Evolutionary conservation across 1,140 invertebrate species (phyloP).

Genomic region (Musca domestica): DNA sequence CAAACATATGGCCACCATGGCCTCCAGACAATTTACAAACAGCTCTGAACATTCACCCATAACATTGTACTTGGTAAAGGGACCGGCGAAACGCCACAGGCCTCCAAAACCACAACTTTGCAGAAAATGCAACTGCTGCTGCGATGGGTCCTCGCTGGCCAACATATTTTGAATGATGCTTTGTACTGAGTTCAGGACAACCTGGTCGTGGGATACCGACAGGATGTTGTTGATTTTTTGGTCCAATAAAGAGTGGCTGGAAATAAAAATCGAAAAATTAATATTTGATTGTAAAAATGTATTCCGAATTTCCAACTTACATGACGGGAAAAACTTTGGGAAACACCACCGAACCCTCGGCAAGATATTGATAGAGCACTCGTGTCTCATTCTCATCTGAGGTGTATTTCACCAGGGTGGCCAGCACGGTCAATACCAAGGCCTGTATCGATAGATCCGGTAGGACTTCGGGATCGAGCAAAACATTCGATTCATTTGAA

Average conservation of each 20-base stretch:
- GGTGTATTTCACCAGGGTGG: conserved; percentile 94
- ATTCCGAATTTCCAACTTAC: no score
- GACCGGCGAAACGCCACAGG: conserved; percentile 94
- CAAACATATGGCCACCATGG: conserved; percentile 96
- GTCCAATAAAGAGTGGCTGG: conserved; percentile 89
- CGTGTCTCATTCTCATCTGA: conserved; percentile 94
- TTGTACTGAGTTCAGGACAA: conserved; percentile 90
- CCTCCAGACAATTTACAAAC: conserved; percentile 95
- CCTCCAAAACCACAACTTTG: conserved; percentile 97
- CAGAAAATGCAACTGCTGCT: conserved; percentile 90
- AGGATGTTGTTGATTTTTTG: conserved; percentile 93
- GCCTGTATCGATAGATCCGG: conserved; percentile 91
- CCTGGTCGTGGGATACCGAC: conserved; percentile 88
- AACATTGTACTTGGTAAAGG: conserved; percentile 92
- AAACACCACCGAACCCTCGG: conserved; percentile 95
- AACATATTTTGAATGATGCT: conserved; percentile 96
- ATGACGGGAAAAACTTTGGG: no score
- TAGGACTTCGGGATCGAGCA: conserved; percentile 90
- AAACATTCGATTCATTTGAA: conserved; percentile 92
- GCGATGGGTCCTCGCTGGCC: conserved; percentile 87
- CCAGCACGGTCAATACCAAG: conserved; percentile 88
- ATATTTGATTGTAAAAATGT: background rate
- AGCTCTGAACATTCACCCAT: conserved; percentile 91
- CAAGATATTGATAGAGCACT: conserved; percentile 93
- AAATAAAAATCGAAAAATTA: conserved; percentile 34